Conservation (phyloP, 2,113 vertebrate genomes). For the Pogona vitticeps region DNA sequence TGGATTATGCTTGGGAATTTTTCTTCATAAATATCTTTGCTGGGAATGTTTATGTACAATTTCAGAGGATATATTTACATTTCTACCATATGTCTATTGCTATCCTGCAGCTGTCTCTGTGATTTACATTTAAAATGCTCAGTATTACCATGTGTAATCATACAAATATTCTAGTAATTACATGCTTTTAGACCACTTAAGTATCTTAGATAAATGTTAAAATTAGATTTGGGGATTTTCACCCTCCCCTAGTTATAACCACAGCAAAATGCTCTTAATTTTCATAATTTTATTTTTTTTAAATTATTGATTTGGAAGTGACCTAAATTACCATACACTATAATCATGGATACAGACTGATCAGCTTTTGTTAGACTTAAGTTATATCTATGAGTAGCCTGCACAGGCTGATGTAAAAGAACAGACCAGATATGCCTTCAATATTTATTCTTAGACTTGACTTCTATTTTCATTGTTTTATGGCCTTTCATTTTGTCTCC, state of each 20-base stretch:
- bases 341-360: not conserved
- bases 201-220: not conserved
- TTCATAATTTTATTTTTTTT: not conserved
- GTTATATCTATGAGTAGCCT: not conserved
- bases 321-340: not conserved
- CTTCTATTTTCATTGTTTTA: not conserved
- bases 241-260: not conserved
- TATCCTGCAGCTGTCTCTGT: conserved; percentile 55
- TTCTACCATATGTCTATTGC: conserved; percentile 53
- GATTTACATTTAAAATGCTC: conserved; percentile 52
- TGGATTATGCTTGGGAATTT: conserved; percentile 24
- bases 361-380: not conserved
- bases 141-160: conserved; percentile 49
- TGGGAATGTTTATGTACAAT: conserved; percentile 62
- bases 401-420: not conserved
- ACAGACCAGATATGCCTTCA: not conserved
- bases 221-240: not conserved
- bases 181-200: conserved; percentile 28
- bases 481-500: not conserved
- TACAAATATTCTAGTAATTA: conserved; percentile 48
- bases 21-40: conserved; percentile 53
- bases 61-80: conserved; percentile 62
- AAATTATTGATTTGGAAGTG: conserved; percentile 12
- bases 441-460: not conserved
- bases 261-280: not conserved